Evolutionary conservation across 2,797 vertebrate species (phyloP), one percentile per base, ranked within the genome.

Genomic region (Balearica regulorum): DNA sequence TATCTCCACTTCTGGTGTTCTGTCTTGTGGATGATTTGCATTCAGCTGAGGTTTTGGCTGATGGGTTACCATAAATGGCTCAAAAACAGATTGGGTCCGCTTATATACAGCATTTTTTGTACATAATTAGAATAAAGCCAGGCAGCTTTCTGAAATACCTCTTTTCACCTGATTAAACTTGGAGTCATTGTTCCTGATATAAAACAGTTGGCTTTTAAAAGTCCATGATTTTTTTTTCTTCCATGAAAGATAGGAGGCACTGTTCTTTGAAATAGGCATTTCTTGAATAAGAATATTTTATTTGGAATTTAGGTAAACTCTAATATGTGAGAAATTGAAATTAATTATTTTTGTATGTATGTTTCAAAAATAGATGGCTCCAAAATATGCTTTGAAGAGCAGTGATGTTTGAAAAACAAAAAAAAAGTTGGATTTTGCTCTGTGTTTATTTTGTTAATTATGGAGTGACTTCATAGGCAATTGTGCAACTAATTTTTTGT

Each of bases 1-100:
- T 77, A 93, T 95, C 88, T 95, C 91, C 87, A 80, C 94, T 96
- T 94, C 92, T 92, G 83, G 75, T 90, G 84, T 90, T 96, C 65
- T 87, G 87, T 93, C 61, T 73, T 86, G 80, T 16, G 35, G 90
- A 92, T 94, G 83, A 85, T 96, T 90, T 90, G 95, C 86, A 73
- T 62, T 93, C 94, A 96, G 60, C 81, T 71, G 90, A 92, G 79
- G 87, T 85, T 93, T 93, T 90, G 19, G 33, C 64, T 77, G 85
- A 85, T 69, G 61, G 65, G 76, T 73, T 93, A 83, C 94, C 90
- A 91, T 92, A 94, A 92, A 84, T 84, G 95, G 91, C 91, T 96
- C 93, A 94, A 83, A 94, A 86, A 2, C 33, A 94, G 94, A 90
- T 89, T 61, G 5, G 14, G 64, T 66, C 83, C 37, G 64, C 83